phyloP scores from a whole-genome alignment of 2,888 invertebrate genomes.

The Caenorhabditis zanzibari region DNA sequence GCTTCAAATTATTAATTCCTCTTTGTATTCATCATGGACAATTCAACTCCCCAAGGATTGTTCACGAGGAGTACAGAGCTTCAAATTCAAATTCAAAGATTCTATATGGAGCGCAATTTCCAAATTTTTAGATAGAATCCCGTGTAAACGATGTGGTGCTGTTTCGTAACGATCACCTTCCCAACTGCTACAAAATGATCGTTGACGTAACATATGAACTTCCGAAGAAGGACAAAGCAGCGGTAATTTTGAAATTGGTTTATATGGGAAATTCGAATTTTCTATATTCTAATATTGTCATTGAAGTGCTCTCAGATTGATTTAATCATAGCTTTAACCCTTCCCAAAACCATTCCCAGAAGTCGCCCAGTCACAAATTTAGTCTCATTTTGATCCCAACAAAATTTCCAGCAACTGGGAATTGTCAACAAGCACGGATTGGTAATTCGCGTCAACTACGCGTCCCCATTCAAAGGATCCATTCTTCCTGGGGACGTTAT shows the following conservation, averaged over 20 bases:
- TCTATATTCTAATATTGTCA: too few species aligned
- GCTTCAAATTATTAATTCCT: too few species aligned
- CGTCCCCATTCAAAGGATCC: constrained; percentile 46
- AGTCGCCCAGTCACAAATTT: too few species aligned
- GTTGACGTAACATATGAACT: constrained; percentile 15
- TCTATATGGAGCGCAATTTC: too few species aligned
- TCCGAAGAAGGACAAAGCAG: constrained; percentile 11
- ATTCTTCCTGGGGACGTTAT: constrained; percentile 36
- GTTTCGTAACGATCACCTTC: background rate
- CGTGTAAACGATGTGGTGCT: constrained; percentile 9
- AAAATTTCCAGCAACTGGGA: constrained; percentile 32
- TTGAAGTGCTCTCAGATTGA: too few species aligned
- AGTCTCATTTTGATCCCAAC: too few species aligned
- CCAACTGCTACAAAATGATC: constrained; percentile 12
- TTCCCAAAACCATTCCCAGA: too few species aligned
- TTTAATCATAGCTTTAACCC: too few species aligned
- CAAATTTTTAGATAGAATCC: constrained; percentile 1
- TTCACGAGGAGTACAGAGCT: too few species aligned
- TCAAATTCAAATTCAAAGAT: background rate
- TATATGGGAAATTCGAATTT: too few species aligned
- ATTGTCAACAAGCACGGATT: constrained; percentile 27
- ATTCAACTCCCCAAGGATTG: background rate
- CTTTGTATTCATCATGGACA: too few species aligned
- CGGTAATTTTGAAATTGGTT: background rate
- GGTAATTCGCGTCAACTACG: constrained; percentile 29